These are phyloP conservation scores for Phoxinus phoxinus DNA, from an alignment of 2,113 vertebrate genomes.

Conservation along the genomic window DNA sequence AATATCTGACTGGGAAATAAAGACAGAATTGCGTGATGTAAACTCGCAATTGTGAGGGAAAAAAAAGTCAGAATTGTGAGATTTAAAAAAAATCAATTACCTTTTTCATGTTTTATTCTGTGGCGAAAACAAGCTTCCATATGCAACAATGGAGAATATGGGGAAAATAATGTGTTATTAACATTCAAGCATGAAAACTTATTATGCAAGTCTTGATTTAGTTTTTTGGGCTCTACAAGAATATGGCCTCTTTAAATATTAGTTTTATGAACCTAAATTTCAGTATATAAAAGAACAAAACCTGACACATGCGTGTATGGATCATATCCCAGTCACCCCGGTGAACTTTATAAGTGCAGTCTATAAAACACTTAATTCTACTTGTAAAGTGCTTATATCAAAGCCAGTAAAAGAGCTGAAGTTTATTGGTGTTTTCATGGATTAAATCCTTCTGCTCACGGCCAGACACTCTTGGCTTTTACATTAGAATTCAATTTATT, in stretches of 20 bases:
- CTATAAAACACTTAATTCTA: constrained; percentile 12
- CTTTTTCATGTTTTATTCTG: no score
- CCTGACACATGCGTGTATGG: neutral
- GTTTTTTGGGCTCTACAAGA: no score
- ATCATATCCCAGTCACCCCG: neutral
- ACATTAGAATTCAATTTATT: constrained; percentile 21
- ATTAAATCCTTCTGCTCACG: neutral
- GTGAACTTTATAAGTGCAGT: neutral
- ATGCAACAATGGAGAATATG: no score
- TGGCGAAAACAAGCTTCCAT: no score
- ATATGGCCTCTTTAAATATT: neutral
- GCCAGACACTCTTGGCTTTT: neutral
- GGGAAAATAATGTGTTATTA: no score
- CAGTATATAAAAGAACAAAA: neutral
- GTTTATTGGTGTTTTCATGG: neutral
- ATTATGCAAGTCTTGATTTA: no score
- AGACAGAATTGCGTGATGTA: no score
- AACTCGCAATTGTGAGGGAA: no score
- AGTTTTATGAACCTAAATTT: neutral
- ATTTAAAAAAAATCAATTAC: no score
- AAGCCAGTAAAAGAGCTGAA: neutral
- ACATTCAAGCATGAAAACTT: no score
- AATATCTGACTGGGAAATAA: no score
- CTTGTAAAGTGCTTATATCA: neutral
- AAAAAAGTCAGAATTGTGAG: no score